Base-by-base conservation (phyloP, 2,888 invertebrate genomes). In the Diaphora mendica region DNA sequence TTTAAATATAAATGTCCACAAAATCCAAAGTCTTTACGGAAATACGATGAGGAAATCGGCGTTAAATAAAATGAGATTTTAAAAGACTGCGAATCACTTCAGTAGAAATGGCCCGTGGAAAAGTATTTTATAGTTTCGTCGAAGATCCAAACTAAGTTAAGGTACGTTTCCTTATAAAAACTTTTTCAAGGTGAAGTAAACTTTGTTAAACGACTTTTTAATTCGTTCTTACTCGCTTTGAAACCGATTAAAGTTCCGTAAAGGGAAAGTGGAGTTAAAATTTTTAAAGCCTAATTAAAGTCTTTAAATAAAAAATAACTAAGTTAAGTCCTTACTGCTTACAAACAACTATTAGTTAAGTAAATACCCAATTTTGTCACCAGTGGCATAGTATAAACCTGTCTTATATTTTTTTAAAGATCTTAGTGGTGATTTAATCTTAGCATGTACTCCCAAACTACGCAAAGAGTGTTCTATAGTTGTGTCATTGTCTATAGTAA, bases 161-260 rank as follows among this genome's bases (percentile, higher is more conserved):
- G 70, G 78, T 76, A 78, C 77, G 78, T 83, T 85, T 85, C 84
- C 77, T 80, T 78, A n/a, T 9, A 66, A 70, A 23, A 76, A 83
- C 87, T 82, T 87, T 87, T 88, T 86, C 81, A 88, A 79, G 81
- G 79, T 77, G 42, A 79, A 85, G 80, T 77, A 78, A 87, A 88
- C 87, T 79, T 87, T 85, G 72, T 62, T 65, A 20, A 85, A 85
- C 79, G 86, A 83, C 81, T 86, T 86, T 85, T 86, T 87, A 86
- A 87, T 86, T 81, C 77, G 74, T 84, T 87, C 86, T 85, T 83
- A 86, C 87, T 83, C 80, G 81, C 84, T 79, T 81, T 73, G 72
- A 77, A 77, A 79, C 79, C 79, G 82, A 83, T 86, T 82, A 71
- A 83, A 84, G 82, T 84, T 81, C 78, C 75, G 78, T 81, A 76